Base-by-base conservation (phyloP, 2,888 invertebrate species). In the Pseudoips prasinana region DNA sequence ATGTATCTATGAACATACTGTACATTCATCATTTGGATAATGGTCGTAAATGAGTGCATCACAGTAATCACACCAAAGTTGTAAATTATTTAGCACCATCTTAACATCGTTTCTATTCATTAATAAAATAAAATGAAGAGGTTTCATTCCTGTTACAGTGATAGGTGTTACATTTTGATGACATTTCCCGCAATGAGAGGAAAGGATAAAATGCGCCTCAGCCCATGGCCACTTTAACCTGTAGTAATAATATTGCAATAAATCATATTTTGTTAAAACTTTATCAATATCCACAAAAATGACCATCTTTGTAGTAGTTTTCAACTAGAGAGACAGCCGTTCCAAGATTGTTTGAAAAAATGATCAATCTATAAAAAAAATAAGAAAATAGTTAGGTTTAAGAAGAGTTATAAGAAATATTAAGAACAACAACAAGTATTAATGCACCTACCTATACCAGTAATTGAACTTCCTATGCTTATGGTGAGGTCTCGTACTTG, bases 241-340 rank as follows among this genome's bases (percentile, higher is more conserved):
- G 11, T 34, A 30, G 27, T 30, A 5, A 24, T 29, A 29, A 29
- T 38, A 38, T n/a, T 38, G 25, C 25, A 29, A 18, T 8, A 38
- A 22, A 33, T 38, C 39, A 1, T 39, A 7, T 20, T 34, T 34
- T 24, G 27, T 39, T 39, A 34, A 37, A 2, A 33, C 7, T 41
- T 37, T 37, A 20, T 41, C 37, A 3, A 41, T 41, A 17, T 41
- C 37, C 23, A 41, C 40, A 32, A 37, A 1, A 14, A 40, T 22
- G 9, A 30, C 30, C 35, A 32, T 40, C 19, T 8, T 35, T 22
- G n/a, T n/a, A n/a, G n/a, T n/a, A n/a, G n/a, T n/a, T n/a, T n/a
- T n/a, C n/a, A n/a, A n/a, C n/a, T n/a, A n/a, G n/a, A n/a, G n/a
- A 6, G 4, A 5, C 3, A 18, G 18, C 6, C 3, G 18, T 18